Base-by-base conservation (phyloP, 37 sponge, comb jelly and placozoan species). In the Halisarca cf. caerulea region DNA sequence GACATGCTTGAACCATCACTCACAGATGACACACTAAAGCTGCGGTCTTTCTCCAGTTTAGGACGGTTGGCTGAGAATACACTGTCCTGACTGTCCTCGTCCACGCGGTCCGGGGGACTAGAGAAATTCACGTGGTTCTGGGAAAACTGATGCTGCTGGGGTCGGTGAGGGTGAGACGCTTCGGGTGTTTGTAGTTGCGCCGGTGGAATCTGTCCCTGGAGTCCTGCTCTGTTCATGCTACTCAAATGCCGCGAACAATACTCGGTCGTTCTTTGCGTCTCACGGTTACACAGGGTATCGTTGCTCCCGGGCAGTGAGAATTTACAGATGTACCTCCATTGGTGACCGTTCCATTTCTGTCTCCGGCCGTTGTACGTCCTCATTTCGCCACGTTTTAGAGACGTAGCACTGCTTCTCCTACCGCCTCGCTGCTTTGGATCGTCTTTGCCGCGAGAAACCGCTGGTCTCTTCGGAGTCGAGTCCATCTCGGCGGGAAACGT, bases 21-120 rank as follows among this genome's bases (percentile, higher is more conserved):
- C 45, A 43, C 44, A 1, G 77, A 44, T 9, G 77, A 74, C 44
- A n/a, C 17, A 74, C 77, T 74, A 23, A n/a, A 36, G 23, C 36
- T 74, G 77, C 45, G 34, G 6, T 23, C 64, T 17, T 27, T 30
- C 3, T 28, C 69, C 51, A 47, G 11, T 11, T 47, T 47, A 47
- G 9, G 9, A 47, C 51, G 51, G 35, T 5, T 34, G 2, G 34
- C 27, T 17, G 35, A 30, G 69, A 34, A 68, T 18, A 68, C 35
- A 30, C 69, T 68, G 69, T 68, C 69, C 30, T 68, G 45, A 39
- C 77, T 74, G 45, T 74, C 77, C 1, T 74, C 77, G 24, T 74
- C 77, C 6, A 6, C 51, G 51, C 11, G 6, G 6, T 47, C 51
- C 6, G 51, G 9, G 6, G 51, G 6, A 47, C 11, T 47, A 6